phyloP scores from a whole-genome alignment of 1,140 invertebrate species.

The Ridgeia piscesae region DNA sequence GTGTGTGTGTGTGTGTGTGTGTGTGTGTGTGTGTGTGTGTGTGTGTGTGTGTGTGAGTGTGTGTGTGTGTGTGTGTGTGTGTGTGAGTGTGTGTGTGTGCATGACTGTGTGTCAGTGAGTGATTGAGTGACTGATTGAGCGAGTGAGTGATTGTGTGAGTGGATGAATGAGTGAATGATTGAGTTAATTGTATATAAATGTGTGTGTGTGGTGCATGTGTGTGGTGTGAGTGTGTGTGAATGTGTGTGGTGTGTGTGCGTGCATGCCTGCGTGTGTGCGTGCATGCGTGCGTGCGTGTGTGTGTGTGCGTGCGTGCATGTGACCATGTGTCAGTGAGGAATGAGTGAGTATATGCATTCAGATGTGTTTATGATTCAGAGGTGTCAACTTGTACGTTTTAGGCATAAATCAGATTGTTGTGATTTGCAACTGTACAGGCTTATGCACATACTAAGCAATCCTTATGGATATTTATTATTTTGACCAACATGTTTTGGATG shows the following conservation, averaged over 20 bases:
- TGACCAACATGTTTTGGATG: too few relatives aligned
- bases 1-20: background rate
- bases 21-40: background rate
- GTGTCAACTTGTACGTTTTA: too few relatives aligned
- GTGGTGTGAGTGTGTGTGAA: conserved; percentile 9
- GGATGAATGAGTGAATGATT: background rate
- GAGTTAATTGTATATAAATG: too few relatives aligned
- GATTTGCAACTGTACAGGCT: too few relatives aligned
- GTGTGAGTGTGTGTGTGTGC: background rate
- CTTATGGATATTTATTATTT: too few relatives aligned
- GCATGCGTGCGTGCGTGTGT: background rate
- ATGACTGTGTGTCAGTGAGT: background rate
- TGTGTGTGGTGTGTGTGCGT: background rate
- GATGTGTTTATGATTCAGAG: too few relatives aligned
- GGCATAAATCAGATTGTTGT: too few relatives aligned
- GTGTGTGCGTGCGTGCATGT: background rate
- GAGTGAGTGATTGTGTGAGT: background rate
- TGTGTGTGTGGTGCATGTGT: background rate
- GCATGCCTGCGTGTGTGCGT: background rate
- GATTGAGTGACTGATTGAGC: background rate
- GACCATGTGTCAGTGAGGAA: conserved; percentile 2
- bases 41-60: background rate
- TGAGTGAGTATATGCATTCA: background rate
- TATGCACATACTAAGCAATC: too few relatives aligned
- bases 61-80: background rate